Conservation (phyloP, 2,113 vertebrate species). For the Recurvirostra avosetta region DNA sequence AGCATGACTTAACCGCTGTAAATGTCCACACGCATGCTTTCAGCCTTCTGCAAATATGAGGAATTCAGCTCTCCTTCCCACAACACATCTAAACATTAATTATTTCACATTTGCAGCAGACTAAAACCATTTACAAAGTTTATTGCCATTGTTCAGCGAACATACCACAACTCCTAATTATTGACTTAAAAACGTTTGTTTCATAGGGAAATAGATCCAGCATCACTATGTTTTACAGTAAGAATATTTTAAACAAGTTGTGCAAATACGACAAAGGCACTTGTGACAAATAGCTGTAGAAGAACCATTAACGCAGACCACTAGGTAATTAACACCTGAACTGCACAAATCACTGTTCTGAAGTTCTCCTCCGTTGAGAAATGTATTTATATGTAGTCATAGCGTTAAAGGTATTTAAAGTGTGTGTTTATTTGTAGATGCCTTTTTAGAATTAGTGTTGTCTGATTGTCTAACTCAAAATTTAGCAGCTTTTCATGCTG, state of each 20-base stretch:
- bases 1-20: not conserved
- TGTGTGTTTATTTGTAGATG: not conserved
- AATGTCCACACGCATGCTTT: not conserved
- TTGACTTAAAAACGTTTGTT: not conserved
- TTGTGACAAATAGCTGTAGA: not conserved
- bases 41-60: not conserved
- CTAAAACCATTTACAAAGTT: not conserved
- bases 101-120: not conserved
- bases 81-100: not conserved
- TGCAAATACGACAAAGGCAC: not conserved
- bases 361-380: not conserved
- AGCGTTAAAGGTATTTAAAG: not conserved
- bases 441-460: not conserved
- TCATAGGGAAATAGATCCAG: not conserved
- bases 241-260: not conserved
- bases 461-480: not conserved
- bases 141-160: not conserved
- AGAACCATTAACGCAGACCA: not conserved
- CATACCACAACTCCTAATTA: not conserved
- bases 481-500: not conserved
- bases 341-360: not conserved
- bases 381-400: not conserved
- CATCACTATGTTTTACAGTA: not conserved
- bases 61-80: not conserved
- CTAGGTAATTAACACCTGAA: not conserved